Conservation (phyloP, 1,140 invertebrate genomes). For the Ceratosolen solmsi region DNA sequence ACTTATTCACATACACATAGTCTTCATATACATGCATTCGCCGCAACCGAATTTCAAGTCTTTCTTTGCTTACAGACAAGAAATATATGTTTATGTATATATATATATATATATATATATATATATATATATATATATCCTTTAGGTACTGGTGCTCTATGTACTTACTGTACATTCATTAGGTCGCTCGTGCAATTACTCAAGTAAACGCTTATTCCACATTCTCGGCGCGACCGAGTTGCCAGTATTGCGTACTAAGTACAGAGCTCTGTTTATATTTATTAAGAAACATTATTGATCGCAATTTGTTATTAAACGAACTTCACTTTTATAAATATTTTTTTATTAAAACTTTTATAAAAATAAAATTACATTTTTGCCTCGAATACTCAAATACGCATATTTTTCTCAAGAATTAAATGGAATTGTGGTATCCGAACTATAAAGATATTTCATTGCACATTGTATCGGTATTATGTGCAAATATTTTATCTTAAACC, state of each 20-base stretch:
- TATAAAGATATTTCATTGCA: too few relatives aligned
- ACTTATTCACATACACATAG: conserved; percentile 27
- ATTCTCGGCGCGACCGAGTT: conserved; percentile 20
- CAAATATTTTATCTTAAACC: too few relatives aligned
- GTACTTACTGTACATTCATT: conserved; percentile 35
- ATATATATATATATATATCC: conserved; percentile 14
- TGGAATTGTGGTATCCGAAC: too few relatives aligned
- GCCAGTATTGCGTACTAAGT: not conserved
- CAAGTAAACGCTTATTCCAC: conserved; percentile 37
- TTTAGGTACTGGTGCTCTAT: conserved; percentile 20
- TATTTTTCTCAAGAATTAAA: too few relatives aligned
- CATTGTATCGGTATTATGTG: too few relatives aligned
- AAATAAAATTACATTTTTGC: too few relatives aligned
- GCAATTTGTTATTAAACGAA: not conserved
- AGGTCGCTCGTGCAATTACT: conserved; percentile 40
- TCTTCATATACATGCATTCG: conserved; percentile 1
- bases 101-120: not conserved
- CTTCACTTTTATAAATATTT: too few relatives aligned
- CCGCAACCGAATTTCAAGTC: not conserved
- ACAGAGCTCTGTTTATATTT: not conserved
- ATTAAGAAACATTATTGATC: conserved; percentile 7
- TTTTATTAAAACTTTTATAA: too few relatives aligned
- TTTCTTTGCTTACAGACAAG: not conserved
- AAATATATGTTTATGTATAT: not conserved
- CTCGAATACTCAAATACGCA: too few relatives aligned